Evolutionary conservation across 2,888 invertebrate species (phyloP).

Genomic region (Stenchaetothrips biformis): DNA sequence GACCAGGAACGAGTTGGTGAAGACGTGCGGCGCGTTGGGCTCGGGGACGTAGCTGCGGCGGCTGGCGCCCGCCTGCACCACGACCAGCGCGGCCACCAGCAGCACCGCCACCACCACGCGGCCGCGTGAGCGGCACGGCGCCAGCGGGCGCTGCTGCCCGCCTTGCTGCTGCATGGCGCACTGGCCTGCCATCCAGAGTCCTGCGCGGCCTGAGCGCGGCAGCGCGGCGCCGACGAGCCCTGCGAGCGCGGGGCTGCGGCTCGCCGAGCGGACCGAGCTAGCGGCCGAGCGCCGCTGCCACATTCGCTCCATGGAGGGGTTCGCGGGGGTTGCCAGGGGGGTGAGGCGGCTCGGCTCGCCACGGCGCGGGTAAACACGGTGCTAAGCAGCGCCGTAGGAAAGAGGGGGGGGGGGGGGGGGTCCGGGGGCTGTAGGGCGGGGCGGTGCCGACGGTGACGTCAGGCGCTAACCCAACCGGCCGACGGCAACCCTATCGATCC

Average conservation of each 20-base stretch:
- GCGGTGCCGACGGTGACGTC: background rate
- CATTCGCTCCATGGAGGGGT: background rate
- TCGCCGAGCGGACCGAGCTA: background rate
- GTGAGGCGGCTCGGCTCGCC: background rate
- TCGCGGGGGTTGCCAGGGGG: background rate
- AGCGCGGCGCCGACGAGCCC: no score
- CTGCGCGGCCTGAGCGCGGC: no score
- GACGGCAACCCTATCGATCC: constrained; percentile 14
- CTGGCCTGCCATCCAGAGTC: background rate
- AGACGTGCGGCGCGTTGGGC: constrained; percentile 58
- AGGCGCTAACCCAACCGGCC: constrained; percentile 9
- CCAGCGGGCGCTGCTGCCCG: background rate
- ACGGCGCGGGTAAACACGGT: constrained; percentile 12
- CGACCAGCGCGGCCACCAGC: background rate
- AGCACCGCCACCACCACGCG: background rate
- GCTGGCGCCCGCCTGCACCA: background rate
- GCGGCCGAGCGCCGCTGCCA: background rate
- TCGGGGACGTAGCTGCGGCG: constrained; percentile 29
- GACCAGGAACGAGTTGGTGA: constrained; percentile 95
- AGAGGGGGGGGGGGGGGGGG: background rate
- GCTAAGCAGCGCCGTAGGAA: background rate
- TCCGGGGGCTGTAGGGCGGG: background rate
- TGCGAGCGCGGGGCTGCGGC: no score
- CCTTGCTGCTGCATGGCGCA: constrained; percentile 24
- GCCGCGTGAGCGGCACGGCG: background rate